Evolutionary conservation across 2,113 vertebrate species (phyloP), one percentile per base, ranked within the genome.

Genomic region (Barnardius zonarius): DNA sequence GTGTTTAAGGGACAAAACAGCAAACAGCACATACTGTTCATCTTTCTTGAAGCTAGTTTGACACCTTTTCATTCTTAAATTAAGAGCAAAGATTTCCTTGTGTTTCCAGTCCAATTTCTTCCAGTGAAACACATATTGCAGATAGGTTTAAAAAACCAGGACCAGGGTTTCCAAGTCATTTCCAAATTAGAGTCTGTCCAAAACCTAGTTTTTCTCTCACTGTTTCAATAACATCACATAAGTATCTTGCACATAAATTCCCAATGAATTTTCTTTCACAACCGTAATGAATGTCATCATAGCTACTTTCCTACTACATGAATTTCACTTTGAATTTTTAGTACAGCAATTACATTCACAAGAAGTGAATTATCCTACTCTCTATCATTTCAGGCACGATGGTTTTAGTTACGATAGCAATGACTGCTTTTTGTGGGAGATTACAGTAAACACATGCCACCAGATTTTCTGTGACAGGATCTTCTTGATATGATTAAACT

Each of bases 341-440:
- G 79, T 72, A 96, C 77, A 75, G 88, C 90, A 95, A n/a, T 77
- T 88, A 82, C 33, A 95, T 90, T 73, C 59, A 35, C 46, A 78
- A 76, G 57, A 95, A 95, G 64, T 44, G 22, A 96, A 97, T 95
- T 84, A 97, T 77, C 75, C 62, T 37, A 88, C 24, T 70, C 68
- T 85, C 81, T 81, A 91, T 84, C 43, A 91, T 74, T 95, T 92
- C 88, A 92, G 85, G 62, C 67, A 81, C 19, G 76, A 81, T 30
- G 43, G 64, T 76, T 94, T 95, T 66, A 79, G 88, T 84, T 90
- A 84, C 10, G 8, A 75, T 7, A 92, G 46, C 82, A 79, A 77
- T 25, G 0, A 70, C 63, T 70, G 41, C 35, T 90, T 94, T 92
- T 89, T 55, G 83, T 75, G 57, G 39, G 82, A 86, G 67, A 97